A percentile compares a stretch with the other conserved stretches of the same genome.
phyloP scores from a whole-genome alignment of 2,888 invertebrate genomes.

The Lasiommata megera region DNA sequence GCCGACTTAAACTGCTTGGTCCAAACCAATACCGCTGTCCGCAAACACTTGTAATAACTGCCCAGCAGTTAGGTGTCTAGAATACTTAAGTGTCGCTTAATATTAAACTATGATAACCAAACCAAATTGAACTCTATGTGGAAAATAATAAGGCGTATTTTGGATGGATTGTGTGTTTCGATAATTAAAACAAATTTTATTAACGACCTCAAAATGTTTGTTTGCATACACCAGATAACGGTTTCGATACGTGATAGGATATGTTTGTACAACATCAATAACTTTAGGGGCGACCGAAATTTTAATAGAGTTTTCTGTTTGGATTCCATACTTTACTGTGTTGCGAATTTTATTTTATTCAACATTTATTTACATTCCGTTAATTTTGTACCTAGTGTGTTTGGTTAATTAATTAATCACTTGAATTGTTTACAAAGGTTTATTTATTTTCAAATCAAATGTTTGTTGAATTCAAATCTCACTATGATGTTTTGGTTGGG shows the following conservation, averaged over 20 bases:
- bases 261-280: conserved; percentile 8
- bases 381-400: neutral
- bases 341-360: neutral
- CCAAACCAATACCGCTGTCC: neutral
- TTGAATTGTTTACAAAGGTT: too few relatives aligned
- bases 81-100: conserved; percentile 22
- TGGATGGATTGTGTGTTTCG: neutral
- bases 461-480: too few relatives aligned
- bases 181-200: conserved; percentile 13
- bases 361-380: neutral
- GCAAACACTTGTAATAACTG: conserved; percentile 4
- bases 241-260: conserved; percentile 2
- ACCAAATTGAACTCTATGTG: neutral
- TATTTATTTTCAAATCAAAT: too few relatives aligned
- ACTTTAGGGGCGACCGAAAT: conserved; percentile 4
- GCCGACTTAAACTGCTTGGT: neutral
- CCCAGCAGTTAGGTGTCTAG: conserved; percentile 10
- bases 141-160: fast-evolving
- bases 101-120: conserved; percentile 11
- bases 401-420: too few relatives aligned
- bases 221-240: conserved; percentile 5
- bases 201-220: conserved; percentile 9
- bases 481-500: too few relatives aligned
- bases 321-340: neutral
- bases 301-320: conserved; percentile 11